Percentiles rank a stretch among this genome's conserved stretches.
These are phyloP conservation scores for Lethenteron camtschaticum DNA, from an alignment of 2,113 vertebrate species.

Conservation along the genomic window DNA sequence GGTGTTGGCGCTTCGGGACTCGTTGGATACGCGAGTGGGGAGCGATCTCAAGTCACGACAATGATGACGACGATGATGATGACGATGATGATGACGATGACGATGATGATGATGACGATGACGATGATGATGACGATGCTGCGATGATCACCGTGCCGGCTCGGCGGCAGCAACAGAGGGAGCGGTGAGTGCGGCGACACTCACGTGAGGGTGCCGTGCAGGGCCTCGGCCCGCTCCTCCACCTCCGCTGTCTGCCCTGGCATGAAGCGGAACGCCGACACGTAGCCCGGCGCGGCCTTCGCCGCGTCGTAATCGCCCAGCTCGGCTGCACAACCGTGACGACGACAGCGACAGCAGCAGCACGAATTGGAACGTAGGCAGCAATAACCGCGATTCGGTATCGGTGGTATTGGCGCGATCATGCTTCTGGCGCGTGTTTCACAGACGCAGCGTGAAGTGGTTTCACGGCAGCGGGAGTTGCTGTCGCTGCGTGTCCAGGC, in stretches of 20 bases:
- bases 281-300: conserved; percentile 41
- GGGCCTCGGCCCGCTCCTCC: conserved; percentile 45
- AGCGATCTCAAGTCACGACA: not conserved
- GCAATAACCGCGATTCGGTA: not conserved
- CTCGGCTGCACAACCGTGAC: conserved; percentile 26
- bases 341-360: not conserved
- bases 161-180: not conserved
- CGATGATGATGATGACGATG: not conserved
- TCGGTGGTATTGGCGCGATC: not conserved
- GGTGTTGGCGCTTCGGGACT: no score
- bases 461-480: no score
- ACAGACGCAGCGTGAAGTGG: no score
- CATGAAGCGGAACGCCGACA: conserved; percentile 57
- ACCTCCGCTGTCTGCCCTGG: conserved; percentile 61
- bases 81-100: no score
- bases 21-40: not conserved
- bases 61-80: not conserved
- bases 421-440: not conserved
- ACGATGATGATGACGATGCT: not conserved
- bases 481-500: no score
- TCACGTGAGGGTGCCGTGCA: conserved; percentile 33
- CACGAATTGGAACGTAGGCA: not conserved
- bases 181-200: not conserved
- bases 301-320: conserved; percentile 55
- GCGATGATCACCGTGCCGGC: not conserved